Base-by-base conservation (phyloP, 2,888 invertebrate species). In the Pimpla rufipes region DNA sequence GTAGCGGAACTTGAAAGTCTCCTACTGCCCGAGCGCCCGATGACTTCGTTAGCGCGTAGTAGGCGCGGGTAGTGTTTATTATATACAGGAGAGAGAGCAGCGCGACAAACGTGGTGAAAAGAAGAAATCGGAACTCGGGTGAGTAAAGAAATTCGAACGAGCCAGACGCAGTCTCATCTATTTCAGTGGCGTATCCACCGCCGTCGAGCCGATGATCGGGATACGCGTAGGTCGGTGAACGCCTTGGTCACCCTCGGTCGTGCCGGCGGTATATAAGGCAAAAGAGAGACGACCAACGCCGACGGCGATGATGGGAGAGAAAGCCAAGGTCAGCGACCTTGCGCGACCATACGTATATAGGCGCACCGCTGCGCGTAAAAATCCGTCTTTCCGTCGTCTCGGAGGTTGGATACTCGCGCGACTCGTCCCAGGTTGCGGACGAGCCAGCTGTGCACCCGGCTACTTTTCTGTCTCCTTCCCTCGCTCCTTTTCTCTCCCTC, bases 321-420 rank as follows among this genome's bases (percentile, higher is more conserved):
- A 86, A 86, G 86, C 83, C 85, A 85, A 86, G 85, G 79, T 86
- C 75, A 77, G 57, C 82, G 85, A 86, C 84, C 85, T 80, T 83
- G 79, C 29, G 29, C 76, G 70, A 57, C 76, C 74, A 23, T 57
- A 66, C 40, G 23, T 45, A 37, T 18, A 62, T 16, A 70, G 64
- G 40, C 50, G 59, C 45, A 29, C 68, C 29, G 55, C 52, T 47
- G 57, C 16, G 81, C 66, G 47, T 57, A 76, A 79, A 79, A 75
- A 79, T 79, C 76, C 73, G 76, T 78, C 52, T 82, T 75, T 62
- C 64, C 45, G 35, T 59, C 74, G 64, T 66, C 16, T 59, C 59
- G 18, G 21, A 47, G 71, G 52, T 52, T 66, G 75, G 82, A 83
- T 55, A 66, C 11, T 57, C 70, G 57, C n/a, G n/a, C n/a, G 70